Evolutionary conservation across 2,113 vertebrate genomes (phyloP).

Genomic region (Amblyornis subalaris): DNA sequence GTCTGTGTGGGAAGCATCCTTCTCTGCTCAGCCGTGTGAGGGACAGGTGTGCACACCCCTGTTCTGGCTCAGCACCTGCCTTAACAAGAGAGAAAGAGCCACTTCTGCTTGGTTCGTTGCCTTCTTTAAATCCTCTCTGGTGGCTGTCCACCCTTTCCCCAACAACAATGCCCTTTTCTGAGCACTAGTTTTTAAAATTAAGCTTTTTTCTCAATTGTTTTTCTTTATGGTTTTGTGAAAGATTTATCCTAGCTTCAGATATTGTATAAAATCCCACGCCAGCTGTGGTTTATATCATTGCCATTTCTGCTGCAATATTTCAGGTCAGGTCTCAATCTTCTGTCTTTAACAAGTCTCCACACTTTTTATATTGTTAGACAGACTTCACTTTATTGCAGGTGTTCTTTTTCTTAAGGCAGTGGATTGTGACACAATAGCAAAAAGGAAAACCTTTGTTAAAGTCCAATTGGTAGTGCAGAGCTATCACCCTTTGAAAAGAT

Average conservation of each 20-base stretch:
- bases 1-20: not conserved
- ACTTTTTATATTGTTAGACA: constrained; percentile 10
- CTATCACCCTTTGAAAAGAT: constrained; percentile 24
- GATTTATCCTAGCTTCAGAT: not conserved
- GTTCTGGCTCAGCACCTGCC: not conserved
- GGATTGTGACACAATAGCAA: not conserved
- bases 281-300: not conserved
- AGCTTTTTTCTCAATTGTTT: not conserved
- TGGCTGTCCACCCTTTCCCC: not conserved
- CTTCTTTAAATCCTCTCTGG: not conserved
- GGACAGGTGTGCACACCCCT: not conserved
- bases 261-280: constrained; percentile 28
- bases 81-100: not conserved
- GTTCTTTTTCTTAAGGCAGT: constrained; percentile 7
- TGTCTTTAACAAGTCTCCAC: constrained; percentile 1
- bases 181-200: not conserved
- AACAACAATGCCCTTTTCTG: not conserved
- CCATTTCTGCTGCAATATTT: constrained; percentile 24
- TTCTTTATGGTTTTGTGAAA: constrained; percentile 32
- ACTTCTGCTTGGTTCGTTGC: not conserved
- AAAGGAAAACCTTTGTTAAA: constrained; percentile 16
- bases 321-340: constrained; percentile 16
- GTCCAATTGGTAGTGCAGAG: not conserved
- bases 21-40: rapidly evolving
- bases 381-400: constrained; percentile 9